Percentiles rank a stretch among this genome's conserved stretches.
phyloP scores from a whole-genome alignment of 2,888 invertebrate species.

The Lasioglossum oenotherae region DNA sequence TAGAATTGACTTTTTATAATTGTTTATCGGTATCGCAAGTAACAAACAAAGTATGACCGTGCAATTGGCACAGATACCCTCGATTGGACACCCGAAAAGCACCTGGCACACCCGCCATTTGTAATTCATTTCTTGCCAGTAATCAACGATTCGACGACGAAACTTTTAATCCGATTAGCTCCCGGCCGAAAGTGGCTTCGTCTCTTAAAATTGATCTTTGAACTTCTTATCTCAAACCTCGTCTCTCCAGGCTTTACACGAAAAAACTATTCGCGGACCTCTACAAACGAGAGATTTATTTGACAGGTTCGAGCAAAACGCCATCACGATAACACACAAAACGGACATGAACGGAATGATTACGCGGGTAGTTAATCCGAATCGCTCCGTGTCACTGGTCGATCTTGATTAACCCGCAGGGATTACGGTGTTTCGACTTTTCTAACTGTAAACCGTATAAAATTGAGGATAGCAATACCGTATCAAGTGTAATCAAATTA shows the following conservation, averaged over 20 bases:
- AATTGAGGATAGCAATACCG: not conserved
- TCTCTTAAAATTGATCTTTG: slow-evolving; percentile 57
- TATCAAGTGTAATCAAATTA: not conserved
- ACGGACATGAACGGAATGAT: slow-evolving; percentile 3
- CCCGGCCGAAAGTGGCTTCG: slow-evolving; percentile 50
- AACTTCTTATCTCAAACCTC: slow-evolving; percentile 61
- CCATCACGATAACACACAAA: slow-evolving; percentile 27
- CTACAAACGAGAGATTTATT: slow-evolving; percentile 36
- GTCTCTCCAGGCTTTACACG: slow-evolving; percentile 29
- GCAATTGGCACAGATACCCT: not conserved
- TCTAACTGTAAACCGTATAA: not conserved
- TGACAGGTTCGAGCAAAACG: slow-evolving; percentile 38
- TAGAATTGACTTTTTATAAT: not conserved
- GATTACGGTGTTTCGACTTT: not conserved
- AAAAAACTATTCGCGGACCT: slow-evolving; percentile 41
- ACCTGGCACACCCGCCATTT: not conserved
- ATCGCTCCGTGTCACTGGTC: not conserved
- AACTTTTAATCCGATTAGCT: slow-evolving; percentile 66
- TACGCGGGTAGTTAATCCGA: slow-evolving; percentile 20
- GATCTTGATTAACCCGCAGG: not conserved
- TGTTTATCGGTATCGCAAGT: not conserved
- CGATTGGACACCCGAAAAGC: not conserved
- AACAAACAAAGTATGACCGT: not conserved
- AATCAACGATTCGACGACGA: slow-evolving; percentile 39
- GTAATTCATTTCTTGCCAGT: slow-evolving; percentile 54